Conservation (phyloP, 2,113 vertebrate genomes). For the Tetrax tetrax region DNA sequence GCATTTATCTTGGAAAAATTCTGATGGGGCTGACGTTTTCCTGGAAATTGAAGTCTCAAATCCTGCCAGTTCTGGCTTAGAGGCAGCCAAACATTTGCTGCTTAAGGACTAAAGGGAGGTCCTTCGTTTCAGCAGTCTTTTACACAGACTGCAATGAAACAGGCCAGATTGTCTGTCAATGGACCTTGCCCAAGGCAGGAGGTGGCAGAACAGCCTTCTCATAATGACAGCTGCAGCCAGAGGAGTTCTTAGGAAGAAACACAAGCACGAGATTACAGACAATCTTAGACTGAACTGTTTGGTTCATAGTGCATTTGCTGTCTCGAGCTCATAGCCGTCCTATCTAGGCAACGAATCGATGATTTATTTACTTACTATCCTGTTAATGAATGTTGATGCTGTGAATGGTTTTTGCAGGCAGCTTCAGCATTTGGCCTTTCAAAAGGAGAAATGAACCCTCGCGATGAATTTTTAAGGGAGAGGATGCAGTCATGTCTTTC, state of each 20-base stretch:
- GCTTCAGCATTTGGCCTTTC: neutral
- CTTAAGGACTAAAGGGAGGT: neutral
- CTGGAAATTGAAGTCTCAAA: neutral
- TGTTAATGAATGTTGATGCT: neutral
- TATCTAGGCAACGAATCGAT: rapidly evolving
- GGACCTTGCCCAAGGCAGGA: neutral
- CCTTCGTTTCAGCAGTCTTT: neutral
- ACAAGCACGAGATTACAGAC: rapidly evolving
- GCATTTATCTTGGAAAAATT: neutral
- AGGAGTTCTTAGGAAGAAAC: neutral
- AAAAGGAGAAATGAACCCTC: neutral
- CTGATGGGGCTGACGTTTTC: neutral
- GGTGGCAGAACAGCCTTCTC: neutral
- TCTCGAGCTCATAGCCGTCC: neutral
- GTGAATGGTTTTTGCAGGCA: constrained; percentile 48
- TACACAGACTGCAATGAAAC: rapidly evolving
- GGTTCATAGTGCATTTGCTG: neutral
- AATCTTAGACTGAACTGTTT: neutral
- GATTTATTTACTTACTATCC: constrained; percentile 32
- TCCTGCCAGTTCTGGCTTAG: neutral
- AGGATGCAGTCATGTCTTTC: constrained; percentile 59
- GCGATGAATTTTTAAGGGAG: neutral
- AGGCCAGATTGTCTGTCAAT: neutral
- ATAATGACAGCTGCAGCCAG: neutral
- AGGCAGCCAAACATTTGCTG: neutral